Base-by-base conservation (phyloP, 1,140 invertebrate species). In the Tigriopus japonicus region DNA sequence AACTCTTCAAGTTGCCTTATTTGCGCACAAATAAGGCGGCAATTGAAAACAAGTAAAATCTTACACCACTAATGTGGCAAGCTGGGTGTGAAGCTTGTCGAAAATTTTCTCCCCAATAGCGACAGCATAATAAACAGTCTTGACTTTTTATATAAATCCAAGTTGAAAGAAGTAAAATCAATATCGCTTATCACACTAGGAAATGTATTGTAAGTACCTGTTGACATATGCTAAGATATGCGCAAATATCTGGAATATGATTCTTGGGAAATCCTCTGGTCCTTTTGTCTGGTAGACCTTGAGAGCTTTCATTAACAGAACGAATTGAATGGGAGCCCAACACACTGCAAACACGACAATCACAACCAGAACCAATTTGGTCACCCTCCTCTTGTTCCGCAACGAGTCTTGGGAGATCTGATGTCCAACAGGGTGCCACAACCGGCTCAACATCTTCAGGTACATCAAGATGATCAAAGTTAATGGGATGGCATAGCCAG, bases 221-320 rank as follows among this genome's bases (percentile, higher is more conserved):
- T 94, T 95, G 71, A 85, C 87, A 72, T 96, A 96, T 2, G 90
- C 90, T 55, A 95, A 72, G n/a, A 92, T 85, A 67, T 94, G 87
- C 7, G 86, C 81, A 5, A 80, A 79, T 63, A 92, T 87, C 71
- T 90, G 86, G 6, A 83, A 73, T 15, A 85, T 78, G 65, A 87
- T 80, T 66, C 78, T 75, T 53, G 78, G 73, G 10, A 41, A 58
- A 41, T 58, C 55, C n/a, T 40, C 55, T 3, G 24, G 13, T 40
- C 24, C 41, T 14, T 58, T 77, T 21, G 80, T 76, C 52, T 80
- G 78, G 71, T 86, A 89, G 49, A 76, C 67, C 63, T 81, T 73
- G 21, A 87, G 67, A 14, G 84, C 84, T 70, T 88, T 88, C 56
- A 85, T 74, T 43, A 89, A 78, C 28, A 90, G 76, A 40, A 89